phyloP scores from a whole-genome alignment of 2,797 vertebrate species.

The Rhyacichthys aspro region DNA sequence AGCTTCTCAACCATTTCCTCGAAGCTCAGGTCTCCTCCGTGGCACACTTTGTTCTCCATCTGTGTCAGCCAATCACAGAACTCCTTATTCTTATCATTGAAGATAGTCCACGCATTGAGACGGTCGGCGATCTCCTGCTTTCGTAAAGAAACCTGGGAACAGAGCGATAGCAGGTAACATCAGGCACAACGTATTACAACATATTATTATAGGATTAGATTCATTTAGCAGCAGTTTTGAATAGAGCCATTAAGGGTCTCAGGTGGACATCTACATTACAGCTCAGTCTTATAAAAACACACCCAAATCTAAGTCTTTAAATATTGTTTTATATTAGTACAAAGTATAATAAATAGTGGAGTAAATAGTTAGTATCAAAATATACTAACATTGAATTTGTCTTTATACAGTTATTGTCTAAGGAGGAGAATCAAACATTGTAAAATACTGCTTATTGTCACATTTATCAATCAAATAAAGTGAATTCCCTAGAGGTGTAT shows the following conservation, averaged over 20 bases:
- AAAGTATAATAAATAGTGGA: too few species aligned
- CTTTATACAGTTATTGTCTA: too few species aligned
- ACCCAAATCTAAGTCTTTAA: background rate
- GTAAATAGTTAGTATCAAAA: too few species aligned
- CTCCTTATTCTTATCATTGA: slow-evolving; percentile 93
- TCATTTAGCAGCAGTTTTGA: too few species aligned
- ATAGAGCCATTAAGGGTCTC: too few species aligned
- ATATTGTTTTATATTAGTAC: too few species aligned
- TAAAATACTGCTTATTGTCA: slow-evolving; percentile 5
- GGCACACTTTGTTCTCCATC: slow-evolving; percentile 92
- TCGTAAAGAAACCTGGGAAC: slow-evolving; percentile 83
- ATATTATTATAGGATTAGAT: background rate
- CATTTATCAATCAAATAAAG: slow-evolving; percentile 29
- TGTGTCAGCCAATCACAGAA: slow-evolving; percentile 93
- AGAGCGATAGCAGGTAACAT: background rate
- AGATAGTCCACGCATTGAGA: slow-evolving; percentile 91
- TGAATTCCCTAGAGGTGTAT: slow-evolving; percentile 32
- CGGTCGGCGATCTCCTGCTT: slow-evolving; percentile 91
- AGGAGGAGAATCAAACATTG: background rate
- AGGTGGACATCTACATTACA: background rate
- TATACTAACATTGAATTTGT: too few species aligned
- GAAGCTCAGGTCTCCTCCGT: slow-evolving; percentile 85
- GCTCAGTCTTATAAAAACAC: background rate
- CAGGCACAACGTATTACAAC: background rate
- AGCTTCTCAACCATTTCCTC: slow-evolving; percentile 95